phyloP scores from a whole-genome alignment of 2,888 invertebrate genomes.

The Hofmannophila pseudospretella region DNA sequence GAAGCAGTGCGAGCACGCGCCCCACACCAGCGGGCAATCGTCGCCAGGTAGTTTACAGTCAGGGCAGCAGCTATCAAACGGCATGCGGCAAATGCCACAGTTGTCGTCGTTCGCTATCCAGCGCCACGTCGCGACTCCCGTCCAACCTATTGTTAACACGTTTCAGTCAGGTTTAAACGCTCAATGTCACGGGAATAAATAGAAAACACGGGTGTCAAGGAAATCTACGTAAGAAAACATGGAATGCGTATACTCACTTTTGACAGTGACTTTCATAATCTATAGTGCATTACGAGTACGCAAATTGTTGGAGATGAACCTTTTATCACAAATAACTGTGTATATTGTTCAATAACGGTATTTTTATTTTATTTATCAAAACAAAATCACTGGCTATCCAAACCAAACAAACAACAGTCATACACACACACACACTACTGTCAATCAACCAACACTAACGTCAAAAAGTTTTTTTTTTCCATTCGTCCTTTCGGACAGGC shows the following conservation, averaged over 20 bases:
- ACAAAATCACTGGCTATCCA: no score
- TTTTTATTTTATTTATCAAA: no score
- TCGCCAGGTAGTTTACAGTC: constrained; percentile 98
- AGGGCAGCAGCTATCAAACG: constrained; percentile 98
- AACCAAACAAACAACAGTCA: no score
- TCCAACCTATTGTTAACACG: constrained; percentile 95
- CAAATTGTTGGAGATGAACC: no score
- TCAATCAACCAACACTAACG: no score
- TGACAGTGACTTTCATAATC: constrained; percentile 80
- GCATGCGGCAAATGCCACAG: constrained; percentile 99
- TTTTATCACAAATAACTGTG: no score
- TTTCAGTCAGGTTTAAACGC: no score
- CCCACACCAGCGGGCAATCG: constrained; percentile 99
- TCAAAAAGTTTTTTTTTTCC: no score
- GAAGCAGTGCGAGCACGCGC: constrained; percentile 98
- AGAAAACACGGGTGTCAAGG: neutral
- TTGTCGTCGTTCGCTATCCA: constrained; percentile 99
- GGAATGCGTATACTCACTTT: constrained; percentile 62
- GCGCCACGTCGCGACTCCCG: constrained; percentile 97
- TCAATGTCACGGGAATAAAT: constrained; percentile 2
- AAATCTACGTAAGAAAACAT: neutral
- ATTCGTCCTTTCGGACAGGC: no score
- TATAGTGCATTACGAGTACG: constrained; percentile 19
- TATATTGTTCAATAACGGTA: no score
- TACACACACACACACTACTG: no score